Percentiles rank a stretch among this genome's conserved stretches.
Evolutionary conservation across 2,888 invertebrate species (phyloP).

Genomic region (Cheilosia soror): DNA sequence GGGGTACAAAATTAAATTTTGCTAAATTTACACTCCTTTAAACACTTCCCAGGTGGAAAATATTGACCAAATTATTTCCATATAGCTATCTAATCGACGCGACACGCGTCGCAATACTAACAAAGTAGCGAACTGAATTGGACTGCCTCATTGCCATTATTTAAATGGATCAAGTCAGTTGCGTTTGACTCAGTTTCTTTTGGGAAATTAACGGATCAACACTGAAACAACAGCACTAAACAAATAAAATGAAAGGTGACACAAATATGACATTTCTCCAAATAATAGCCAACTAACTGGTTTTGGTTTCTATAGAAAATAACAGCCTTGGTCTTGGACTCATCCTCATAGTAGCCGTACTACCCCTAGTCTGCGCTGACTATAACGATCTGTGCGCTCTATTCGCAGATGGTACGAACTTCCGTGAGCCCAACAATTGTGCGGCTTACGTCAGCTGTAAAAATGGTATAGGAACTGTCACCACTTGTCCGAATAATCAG

Average conservation of each 20-base stretch:
- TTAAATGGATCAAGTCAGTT: slow-evolving; percentile 28
- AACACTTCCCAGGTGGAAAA: neutral
- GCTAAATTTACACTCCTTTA: no score
- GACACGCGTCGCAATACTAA: neutral
- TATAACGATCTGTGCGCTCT: slow-evolving; percentile 50
- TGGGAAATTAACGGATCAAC: slow-evolving; percentile 17
- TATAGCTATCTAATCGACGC: neutral
- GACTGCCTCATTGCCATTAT: slow-evolving; percentile 2
- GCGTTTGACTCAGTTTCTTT: slow-evolving; percentile 29
- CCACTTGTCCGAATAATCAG: slow-evolving; percentile 69
- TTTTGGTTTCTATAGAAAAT: neutral
- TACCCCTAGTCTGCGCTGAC: neutral
- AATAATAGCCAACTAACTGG: no score
- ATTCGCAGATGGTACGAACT: slow-evolving; percentile 73
- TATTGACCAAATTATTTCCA: neutral
- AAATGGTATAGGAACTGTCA: slow-evolving; percentile 61
- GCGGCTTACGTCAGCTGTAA: slow-evolving; percentile 79
- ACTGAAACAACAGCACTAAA: neutral
- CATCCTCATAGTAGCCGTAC: neutral
- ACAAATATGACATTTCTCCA: no score
- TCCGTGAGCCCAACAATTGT: slow-evolving; percentile 80
- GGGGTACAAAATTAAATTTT: no score
- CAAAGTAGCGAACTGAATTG: neutral
- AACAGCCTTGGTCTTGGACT: neutral
- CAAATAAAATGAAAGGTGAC: slow-evolving; percentile 53